Evolutionary conservation across 2,888 invertebrate genomes (phyloP).

Genomic region (Abrostola triplasia): DNA sequence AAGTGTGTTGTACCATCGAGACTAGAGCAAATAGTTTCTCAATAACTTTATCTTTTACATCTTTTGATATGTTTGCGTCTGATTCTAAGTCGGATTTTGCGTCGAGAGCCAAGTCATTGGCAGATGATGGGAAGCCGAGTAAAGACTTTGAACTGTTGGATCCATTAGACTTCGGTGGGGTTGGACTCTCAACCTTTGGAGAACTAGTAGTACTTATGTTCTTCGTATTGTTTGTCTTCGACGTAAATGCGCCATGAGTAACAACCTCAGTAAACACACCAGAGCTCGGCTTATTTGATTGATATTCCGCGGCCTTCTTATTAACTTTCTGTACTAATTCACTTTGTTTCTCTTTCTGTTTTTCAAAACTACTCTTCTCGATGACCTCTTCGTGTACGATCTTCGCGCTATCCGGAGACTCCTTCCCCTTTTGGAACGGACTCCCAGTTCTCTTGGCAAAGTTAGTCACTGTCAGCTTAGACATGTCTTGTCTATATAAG

Average conservation of each 20-base stretch:
- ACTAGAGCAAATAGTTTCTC: slow-evolving; percentile 80
- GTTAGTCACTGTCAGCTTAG: slow-evolving; percentile 78
- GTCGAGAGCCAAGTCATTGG: slow-evolving; percentile 82
- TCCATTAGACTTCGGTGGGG: slow-evolving; percentile 61
- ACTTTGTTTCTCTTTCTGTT: slow-evolving; percentile 79
- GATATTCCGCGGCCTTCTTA: slow-evolving; percentile 82
- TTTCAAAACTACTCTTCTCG: slow-evolving; percentile 74
- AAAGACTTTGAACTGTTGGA: slow-evolving; percentile 74
- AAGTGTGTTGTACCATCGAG: slow-evolving; percentile 84
- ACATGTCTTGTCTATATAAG: slow-evolving; percentile 68
- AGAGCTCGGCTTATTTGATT: slow-evolving; percentile 78
- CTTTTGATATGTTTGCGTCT: slow-evolving; percentile 78
- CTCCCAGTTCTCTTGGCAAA: slow-evolving; percentile 73
- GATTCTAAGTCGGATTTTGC: slow-evolving; percentile 85
- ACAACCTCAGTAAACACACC: slow-evolving; percentile 84
- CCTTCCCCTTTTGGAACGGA: slow-evolving; percentile 63
- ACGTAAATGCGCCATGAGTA: slow-evolving; percentile 81
- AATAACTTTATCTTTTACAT: slow-evolving; percentile 83
- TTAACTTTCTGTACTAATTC: slow-evolving; percentile 79
- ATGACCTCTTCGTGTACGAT: slow-evolving; percentile 75
- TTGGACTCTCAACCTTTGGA: slow-evolving; percentile 64
- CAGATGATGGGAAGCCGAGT: slow-evolving; percentile 83
- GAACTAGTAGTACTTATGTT: slow-evolving; percentile 19
- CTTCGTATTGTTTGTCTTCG: slow-evolving; percentile 67
- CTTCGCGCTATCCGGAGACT: slow-evolving; percentile 43